A percentile compares a stretch with the other conserved stretches of the same genome.
Conservation (phyloP, 1,140 invertebrate genomes). For the Diploscapter pachys region DNA sequence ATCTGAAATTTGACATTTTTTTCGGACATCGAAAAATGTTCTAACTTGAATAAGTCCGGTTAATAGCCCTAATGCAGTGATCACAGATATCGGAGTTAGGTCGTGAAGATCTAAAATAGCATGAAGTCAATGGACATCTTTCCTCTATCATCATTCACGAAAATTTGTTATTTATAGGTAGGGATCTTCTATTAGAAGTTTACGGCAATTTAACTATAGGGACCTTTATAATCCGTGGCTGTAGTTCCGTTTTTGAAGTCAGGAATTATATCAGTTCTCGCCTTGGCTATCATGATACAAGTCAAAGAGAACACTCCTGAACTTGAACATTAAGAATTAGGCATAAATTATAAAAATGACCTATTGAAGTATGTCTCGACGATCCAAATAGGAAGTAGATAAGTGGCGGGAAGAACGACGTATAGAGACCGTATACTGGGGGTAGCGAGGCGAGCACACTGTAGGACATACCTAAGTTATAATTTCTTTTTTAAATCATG, state of each 20-base stretch:
- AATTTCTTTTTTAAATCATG: neutral
- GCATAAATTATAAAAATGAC: conserved; percentile 32
- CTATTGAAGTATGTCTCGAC: conserved; percentile 61
- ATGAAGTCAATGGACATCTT: neutral
- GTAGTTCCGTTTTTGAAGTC: conserved; percentile 8
- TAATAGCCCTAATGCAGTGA: conserved; percentile 8
- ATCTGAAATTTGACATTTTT: conserved; percentile 20
- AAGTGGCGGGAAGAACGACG: conserved; percentile 61
- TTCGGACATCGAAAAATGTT: neutral
- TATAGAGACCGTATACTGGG: conserved; percentile 62
- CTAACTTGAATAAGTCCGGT: conserved; percentile 26
- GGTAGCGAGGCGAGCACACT: conserved; percentile 59
- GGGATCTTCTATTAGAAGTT: neutral
- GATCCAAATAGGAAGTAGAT: conserved; percentile 63
- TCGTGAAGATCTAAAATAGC: neutral
- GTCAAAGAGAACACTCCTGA: conserved; percentile 62
- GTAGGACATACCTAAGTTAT: conserved; percentile 59
- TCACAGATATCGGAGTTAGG: neutral
- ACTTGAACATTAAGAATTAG: conserved; percentile 19
- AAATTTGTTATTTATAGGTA: neutral
- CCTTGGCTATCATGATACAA: conserved; percentile 60
- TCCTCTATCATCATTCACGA: conserved; percentile 47
- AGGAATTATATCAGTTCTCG: conserved; percentile 11
- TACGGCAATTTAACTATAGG: neutral
- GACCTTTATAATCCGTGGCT: conserved; percentile 5